Evolutionary conservation across 2,113 vertebrate genomes (phyloP).

Genomic region (Nothoprocta perdicaria): DNA sequence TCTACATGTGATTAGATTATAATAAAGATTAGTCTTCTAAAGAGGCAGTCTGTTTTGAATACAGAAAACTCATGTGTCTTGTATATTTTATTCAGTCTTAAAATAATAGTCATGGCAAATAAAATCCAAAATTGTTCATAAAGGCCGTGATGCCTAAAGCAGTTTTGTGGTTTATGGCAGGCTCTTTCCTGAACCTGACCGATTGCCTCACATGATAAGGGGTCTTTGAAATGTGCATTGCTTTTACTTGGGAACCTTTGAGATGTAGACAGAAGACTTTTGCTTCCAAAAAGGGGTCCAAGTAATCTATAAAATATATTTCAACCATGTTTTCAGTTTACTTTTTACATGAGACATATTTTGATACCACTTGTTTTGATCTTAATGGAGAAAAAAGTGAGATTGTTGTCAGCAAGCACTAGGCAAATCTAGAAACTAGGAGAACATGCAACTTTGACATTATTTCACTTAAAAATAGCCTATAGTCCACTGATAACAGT

Average conservation of each 20-base stretch:
- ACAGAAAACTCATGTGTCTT: neutral
- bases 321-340: constrained; percentile 13
- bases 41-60: neutral
- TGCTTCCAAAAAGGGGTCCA: neutral
- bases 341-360: neutral
- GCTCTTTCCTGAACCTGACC: neutral
- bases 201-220: neutral
- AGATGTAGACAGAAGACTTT: neutral
- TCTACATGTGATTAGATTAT: neutral
- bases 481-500: neutral
- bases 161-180: neutral
- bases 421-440: neutral
- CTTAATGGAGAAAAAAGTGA: neutral
- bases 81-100: neutral
- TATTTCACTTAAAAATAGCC: neutral
- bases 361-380: neutral
- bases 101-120: neutral
- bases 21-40: neutral
- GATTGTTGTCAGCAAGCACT: neutral
- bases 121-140: neutral
- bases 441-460: neutral
- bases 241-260: neutral
- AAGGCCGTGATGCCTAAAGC: neutral
- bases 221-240: neutral
- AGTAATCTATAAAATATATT: neutral